Evolutionary conservation across 2,888 invertebrate genomes (phyloP), one percentile per base, ranked within the genome.

Genomic region (Fragum whitleyi): DNA sequence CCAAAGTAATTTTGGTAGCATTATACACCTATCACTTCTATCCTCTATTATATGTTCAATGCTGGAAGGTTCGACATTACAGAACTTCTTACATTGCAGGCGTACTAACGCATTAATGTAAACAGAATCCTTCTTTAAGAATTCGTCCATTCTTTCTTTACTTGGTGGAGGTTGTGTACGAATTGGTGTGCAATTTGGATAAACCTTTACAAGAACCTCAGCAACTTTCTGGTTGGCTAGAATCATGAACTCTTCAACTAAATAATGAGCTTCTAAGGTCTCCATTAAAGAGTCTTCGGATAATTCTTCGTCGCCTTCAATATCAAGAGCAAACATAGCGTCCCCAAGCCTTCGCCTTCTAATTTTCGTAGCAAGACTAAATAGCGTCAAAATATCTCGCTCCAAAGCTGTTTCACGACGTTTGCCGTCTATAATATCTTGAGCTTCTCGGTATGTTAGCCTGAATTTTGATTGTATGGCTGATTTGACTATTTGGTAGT

Each of bases 211-310:
- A 0, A 88, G 42, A 28, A 68, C 73, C 23, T 77, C 72, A 11
- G 86, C 87, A 29, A 86, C 77, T 28, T 79, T 67, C 29, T 70
- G 68, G 55, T 88, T 88, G 14, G 88, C 79, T 71, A 81, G 47
- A 0, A 88, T 77, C 86, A 87, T 87, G 42, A 86, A 86, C 69
- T 88, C 87, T 59, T 87, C 86, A 21, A 88, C 78, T 28, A 88
- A 74, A 59, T 80, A 85, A 39, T 87, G 87, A 7, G 87, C 86
- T 70, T 88, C 85, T 19, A 39, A 39, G 14, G 79, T 67, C 16
- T 71, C 74, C 14, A 39, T 29, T 26, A 73, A 14, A 14, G 81
- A 55, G 29, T 83, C 79, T 14, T 71, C 62, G 11, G 42, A 28
- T 19, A 32, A 3, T 14, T 73, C 36, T 39, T 79, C 85, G 26